phyloP scores from a whole-genome alignment of 1,140 invertebrate genomes.

The Diorhabda elongata region DNA sequence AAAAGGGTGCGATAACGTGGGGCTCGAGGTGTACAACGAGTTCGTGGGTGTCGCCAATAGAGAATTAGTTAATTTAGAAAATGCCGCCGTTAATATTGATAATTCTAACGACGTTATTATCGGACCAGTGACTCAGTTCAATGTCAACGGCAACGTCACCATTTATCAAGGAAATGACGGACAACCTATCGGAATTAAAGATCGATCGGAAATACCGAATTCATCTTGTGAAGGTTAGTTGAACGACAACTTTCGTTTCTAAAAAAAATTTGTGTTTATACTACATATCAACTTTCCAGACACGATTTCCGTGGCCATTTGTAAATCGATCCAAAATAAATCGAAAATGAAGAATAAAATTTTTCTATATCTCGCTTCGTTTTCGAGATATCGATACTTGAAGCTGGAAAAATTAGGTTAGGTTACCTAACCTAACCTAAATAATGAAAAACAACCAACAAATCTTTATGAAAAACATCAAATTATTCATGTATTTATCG shows the following conservation, averaged over 20 bases:
- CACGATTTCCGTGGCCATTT: background rate
- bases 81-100: constrained; percentile 16
- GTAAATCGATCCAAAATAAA: background rate
- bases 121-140: constrained; percentile 16
- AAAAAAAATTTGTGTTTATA: too few species aligned
- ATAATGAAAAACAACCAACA: too few species aligned
- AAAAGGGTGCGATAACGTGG: background rate
- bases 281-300: background rate
- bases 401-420: background rate
- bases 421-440: too few species aligned
- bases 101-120: constrained; percentile 17
- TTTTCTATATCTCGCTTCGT: too few species aligned
- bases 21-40: background rate
- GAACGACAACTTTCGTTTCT: too few species aligned
- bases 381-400: too few species aligned
- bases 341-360: too few species aligned
- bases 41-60: background rate
- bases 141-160: constrained; percentile 18
- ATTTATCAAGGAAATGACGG: constrained; percentile 5
- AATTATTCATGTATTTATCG: too few species aligned
- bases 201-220: background rate
- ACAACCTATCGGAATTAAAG: background rate
- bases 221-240: too few species aligned
- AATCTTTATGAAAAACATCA: too few species aligned
- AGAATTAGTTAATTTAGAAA: constrained; percentile 15